Base-by-base conservation (phyloP, 1,140 invertebrate species). In the Coelopa frigida region DNA sequence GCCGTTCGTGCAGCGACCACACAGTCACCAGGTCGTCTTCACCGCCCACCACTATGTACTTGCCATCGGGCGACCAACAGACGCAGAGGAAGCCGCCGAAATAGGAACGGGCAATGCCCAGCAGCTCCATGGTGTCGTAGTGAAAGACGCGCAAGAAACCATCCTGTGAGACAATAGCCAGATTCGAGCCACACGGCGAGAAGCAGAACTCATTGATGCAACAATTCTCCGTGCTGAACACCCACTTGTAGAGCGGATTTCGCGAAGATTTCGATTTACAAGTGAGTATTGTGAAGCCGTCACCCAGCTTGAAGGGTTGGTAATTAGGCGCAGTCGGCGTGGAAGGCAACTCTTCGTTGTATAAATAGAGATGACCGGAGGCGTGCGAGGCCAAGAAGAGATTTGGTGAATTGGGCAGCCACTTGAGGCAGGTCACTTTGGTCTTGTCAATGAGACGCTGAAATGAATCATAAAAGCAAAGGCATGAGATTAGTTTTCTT, bases 21-120 rank as follows among this genome's bases (percentile, higher is more conserved):
- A 99, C 87, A 7, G 95, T 98, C 5, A 99, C 87, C 29, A 99
- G 74, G 72, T 99, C 96, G 74, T 99, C 97, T 73, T 99, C 95
- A 18, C 97, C 97, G 4, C 96, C 96, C 2, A 92, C 90, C 3
- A 94, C 94, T 29, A 98, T 85, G 61, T 94, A 94, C 59, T 87
- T 87, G 7, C 91, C 86, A 73, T 98, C 95, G 0, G 94, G 94
- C 14, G 93, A 95, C 97, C 97, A 99, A 63, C 92, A 92, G 12
- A 98, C 90, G 70, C 95, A 98, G 12, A 89, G 66, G 59, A 90
- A 84, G 20, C 95, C 95, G 41, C 96, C 96, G 73, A 99, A 99
- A 70, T 98, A 98, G 57, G 92, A 95, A 55, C 93, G 79, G 49
- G 86, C 90, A 38, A 85, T 77, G 1, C 91, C 91, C 24, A 96